Conservation (phyloP, 2,797 vertebrate genomes). For the Euphonia xanthogaster region DNA sequence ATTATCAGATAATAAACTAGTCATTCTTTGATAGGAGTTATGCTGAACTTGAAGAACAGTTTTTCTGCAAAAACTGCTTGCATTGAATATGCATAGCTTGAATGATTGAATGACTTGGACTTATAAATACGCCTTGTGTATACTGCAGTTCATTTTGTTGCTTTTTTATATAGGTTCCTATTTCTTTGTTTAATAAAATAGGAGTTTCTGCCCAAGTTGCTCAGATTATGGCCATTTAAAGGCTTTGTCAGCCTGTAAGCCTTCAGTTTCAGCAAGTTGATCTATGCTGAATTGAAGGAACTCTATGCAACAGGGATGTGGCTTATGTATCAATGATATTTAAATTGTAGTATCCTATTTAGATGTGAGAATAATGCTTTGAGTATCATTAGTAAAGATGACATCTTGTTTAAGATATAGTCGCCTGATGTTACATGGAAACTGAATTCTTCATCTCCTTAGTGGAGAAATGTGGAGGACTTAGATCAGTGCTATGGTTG, state of each 20-base stretch:
- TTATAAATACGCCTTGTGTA: not conserved
- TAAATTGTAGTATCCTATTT: not conserved
- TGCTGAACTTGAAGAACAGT: not conserved
- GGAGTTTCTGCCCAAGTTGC: not conserved
- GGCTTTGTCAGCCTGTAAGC: not conserved
- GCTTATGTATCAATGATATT: not conserved
- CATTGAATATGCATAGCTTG: not conserved
- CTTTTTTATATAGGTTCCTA: not conserved
- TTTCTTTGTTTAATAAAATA: not conserved
- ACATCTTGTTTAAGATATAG: not conserved
- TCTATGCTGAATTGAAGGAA: not conserved
- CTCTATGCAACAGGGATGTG: not conserved
- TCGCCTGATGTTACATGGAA: not conserved
- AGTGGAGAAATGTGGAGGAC: not conserved
- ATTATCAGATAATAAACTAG: not conserved
- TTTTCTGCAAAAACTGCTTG: not conserved
- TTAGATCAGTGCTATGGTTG: not conserved
- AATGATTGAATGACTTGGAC: not conserved
- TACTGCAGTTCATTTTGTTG: not conserved
- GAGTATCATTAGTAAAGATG: not conserved
- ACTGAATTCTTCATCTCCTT: not conserved
- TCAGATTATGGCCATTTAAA: not conserved
- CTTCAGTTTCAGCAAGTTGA: not conserved
- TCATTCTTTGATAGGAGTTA: not conserved
- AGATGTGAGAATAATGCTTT: not conserved